These are phyloP conservation scores for Falcunculus frontatus DNA, from an alignment of 2,113 vertebrate genomes.

Conservation along the genomic window DNA sequence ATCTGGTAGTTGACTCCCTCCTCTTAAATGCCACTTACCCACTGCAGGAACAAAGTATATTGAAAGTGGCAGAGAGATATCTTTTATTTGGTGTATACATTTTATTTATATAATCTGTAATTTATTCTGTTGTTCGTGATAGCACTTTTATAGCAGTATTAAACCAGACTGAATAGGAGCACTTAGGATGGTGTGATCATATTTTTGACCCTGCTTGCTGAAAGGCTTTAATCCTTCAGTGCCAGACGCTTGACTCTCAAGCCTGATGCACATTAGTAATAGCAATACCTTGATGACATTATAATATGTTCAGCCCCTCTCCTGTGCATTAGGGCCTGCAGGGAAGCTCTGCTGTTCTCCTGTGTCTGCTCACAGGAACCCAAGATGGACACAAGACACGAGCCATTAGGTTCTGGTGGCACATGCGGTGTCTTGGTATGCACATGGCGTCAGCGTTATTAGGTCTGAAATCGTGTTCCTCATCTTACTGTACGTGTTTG, in stretches of 20 bases:
- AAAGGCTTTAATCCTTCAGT: not conserved
- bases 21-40: not conserved
- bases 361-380: not conserved
- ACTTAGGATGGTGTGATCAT: not conserved
- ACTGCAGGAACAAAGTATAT: not conserved
- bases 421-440: accelerated
- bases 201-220: not conserved
- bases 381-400: accelerated
- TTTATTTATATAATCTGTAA: not conserved
- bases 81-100: not conserved
- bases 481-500: not conserved
- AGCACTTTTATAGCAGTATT: not conserved
- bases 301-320: accelerated
- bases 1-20: not conserved
- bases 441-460: accelerated
- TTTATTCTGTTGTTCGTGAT: not conserved
- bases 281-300: not conserved
- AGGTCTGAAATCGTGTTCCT: not conserved
- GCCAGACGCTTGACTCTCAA: not conserved
- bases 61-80: not conserved
- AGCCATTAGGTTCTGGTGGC: not conserved
- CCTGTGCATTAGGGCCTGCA: not conserved
- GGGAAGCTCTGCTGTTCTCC: not conserved
- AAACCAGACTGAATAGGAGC: not conserved
- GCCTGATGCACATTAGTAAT: not conserved